Evolutionary conservation across 2,888 invertebrate genomes (phyloP).

Genomic region (Odontocerum albicorne): DNA sequence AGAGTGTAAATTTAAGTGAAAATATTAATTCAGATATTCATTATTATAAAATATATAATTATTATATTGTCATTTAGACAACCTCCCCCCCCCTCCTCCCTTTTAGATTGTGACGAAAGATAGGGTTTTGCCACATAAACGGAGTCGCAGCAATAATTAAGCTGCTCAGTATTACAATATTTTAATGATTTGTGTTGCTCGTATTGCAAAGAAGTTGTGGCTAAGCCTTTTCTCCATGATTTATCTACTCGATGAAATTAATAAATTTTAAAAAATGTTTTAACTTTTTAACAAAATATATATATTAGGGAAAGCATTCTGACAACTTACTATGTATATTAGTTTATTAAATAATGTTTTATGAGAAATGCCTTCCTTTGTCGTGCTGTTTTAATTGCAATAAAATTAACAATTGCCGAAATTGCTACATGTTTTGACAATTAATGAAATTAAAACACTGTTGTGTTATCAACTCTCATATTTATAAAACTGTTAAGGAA

Average conservation of each 20-base stretch:
- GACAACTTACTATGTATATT: conserved; percentile 28
- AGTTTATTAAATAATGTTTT: conserved; percentile 21
- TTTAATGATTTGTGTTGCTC: conserved; percentile 6
- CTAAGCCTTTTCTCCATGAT: conserved; percentile 30
- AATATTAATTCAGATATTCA: conserved; percentile 28
- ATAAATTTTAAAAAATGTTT: conserved; percentile 30
- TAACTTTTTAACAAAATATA: conserved; percentile 35
- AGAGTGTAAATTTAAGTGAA: conserved; percentile 32
- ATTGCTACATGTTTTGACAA: conserved; percentile 36
- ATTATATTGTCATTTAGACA: conserved; percentile 28
- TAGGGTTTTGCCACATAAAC: conserved; percentile 26
- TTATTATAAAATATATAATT: conserved; percentile 15
- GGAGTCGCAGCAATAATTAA: conserved; percentile 18
- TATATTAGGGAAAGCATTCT: conserved; percentile 36
- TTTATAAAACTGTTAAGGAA: conserved; percentile 38
- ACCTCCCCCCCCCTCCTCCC: conserved; percentile 22
- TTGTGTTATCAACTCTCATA: conserved; percentile 37
- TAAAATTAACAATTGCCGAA: conserved; percentile 33
- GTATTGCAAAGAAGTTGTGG: conserved; percentile 14
- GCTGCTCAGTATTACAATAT: background rate
- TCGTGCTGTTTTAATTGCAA: conserved; percentile 37
- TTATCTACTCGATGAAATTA: conserved; percentile 25
- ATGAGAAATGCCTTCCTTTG: conserved; percentile 34
- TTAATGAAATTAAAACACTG: conserved; percentile 36
- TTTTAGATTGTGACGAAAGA: conserved; percentile 33